These are phyloP conservation scores for Alouatta palliata DNA, from an alignment of 2,113 vertebrate genomes.

Conservation along the genomic window DNA sequence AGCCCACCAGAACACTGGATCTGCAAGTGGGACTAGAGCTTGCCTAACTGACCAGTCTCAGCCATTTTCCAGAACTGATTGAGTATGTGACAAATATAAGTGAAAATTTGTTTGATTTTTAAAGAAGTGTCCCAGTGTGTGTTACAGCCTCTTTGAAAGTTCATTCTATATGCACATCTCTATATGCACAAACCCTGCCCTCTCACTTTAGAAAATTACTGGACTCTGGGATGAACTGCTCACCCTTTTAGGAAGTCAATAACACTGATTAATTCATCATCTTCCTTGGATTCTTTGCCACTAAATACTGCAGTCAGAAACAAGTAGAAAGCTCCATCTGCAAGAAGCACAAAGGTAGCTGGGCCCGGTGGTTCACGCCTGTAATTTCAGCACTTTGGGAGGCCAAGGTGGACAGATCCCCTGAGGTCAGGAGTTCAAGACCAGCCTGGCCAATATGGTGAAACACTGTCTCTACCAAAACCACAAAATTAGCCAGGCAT, in stretches of 20 bases:
- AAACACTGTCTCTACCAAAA: too few relatives aligned
- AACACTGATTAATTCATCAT: slow-evolving; percentile 68
- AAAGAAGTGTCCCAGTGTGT: not conserved
- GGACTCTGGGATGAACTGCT: slow-evolving; percentile 20
- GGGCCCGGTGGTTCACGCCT: too few relatives aligned
- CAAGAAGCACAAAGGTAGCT: not conserved
- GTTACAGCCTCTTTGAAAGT: not conserved
- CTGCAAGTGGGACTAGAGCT: not conserved
- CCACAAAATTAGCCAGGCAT: too few relatives aligned
- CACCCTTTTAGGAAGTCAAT: slow-evolving; percentile 62
- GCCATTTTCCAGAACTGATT: not conserved
- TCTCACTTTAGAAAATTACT: not conserved
- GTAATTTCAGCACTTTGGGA: too few relatives aligned
- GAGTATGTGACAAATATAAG: not conserved
- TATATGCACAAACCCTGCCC: not conserved
- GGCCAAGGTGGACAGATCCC: too few relatives aligned
- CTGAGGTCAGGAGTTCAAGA: too few relatives aligned
- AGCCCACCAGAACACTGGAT: not conserved
- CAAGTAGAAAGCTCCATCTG: not conserved
- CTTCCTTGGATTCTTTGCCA: slow-evolving; percentile 37
- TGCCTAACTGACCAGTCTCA: not conserved
- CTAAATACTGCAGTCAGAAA: not conserved
- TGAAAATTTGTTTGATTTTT: not conserved
- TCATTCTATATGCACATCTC: not conserved
- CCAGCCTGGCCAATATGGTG: too few relatives aligned